phyloP scores from a whole-genome alignment of 2,113 vertebrate species.

The Dromas ardeola region DNA sequence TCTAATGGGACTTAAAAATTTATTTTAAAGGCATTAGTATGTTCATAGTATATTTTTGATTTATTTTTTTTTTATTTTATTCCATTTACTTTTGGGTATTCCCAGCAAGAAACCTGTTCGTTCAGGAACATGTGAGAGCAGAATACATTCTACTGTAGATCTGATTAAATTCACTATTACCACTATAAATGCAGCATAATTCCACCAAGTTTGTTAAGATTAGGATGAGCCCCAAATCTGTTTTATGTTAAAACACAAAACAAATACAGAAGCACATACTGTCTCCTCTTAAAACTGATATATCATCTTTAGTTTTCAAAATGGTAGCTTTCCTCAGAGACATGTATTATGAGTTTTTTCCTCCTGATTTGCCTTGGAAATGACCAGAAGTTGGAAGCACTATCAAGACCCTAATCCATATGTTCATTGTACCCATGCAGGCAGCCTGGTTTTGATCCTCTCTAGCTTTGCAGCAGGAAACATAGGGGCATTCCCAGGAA shows the following conservation, averaged over 20 bases:
- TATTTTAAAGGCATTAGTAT: neutral
- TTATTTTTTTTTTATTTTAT: too few relatives aligned
- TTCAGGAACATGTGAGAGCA: neutral
- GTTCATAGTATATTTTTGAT: neutral
- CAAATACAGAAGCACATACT: neutral
- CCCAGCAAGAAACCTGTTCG: neutral
- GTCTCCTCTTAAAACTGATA: fast-evolving
- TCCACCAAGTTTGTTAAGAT: neutral
- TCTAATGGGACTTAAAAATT: neutral
- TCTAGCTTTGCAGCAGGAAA: neutral
- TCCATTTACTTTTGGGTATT: neutral
- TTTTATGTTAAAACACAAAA: neutral
- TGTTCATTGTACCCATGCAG: neutral
- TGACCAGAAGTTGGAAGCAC: neutral
- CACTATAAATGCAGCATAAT: neutral
- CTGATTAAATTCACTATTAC: neutral
- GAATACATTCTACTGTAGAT: neutral
- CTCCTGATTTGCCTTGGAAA: neutral
- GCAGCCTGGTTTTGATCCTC: neutral
- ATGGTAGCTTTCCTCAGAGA: neutral
- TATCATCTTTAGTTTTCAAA: neutral
- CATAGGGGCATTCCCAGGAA: neutral
- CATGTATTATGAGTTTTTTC: fast-evolving
- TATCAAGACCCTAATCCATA: neutral
- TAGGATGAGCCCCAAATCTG: neutral